Evolutionary conservation across 2,797 vertebrate species (phyloP), one percentile per base, ranked within the genome.

Genomic region (Spinibarbus caldwelli): DNA sequence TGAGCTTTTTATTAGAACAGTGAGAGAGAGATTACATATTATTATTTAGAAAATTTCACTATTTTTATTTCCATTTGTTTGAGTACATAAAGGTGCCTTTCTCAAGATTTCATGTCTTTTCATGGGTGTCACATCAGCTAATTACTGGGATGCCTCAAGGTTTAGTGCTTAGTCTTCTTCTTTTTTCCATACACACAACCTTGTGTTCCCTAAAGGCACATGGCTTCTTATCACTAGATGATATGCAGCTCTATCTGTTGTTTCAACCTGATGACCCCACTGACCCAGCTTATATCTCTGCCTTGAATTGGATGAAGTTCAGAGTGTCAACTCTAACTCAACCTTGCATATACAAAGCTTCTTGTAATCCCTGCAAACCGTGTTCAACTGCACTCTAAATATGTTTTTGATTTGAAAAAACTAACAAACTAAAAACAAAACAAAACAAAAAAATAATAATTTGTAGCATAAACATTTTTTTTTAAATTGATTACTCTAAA

Each of bases 301-400:
- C 26, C 26, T 73, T 8, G 17, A 8, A 19, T 31, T 73, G 26
- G 9, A 49, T 17, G 4, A 49, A 11, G 43, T 57, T 59, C 54
- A 59, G 15, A 73, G 45, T n/a, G 11, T 31, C 43, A 17, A 19
- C 17, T 73, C 15, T 9, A 47, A 29, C 43, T 73, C 26, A 73
- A 31, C 71, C 71, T 29, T 73, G 26, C 8, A 26, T 45, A 10
- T 7, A 75, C 5, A 21, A 29, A 34, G 72, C 19, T 76, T 4
- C 70, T 71, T 34, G 10, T 23, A 52, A 75, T 75, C 45, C 72
- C 72, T 75, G 45, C 45, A 75, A 75, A 75, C 29, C 4, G 10
- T 52, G 47, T 75, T 75, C 45, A 75, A 11, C 9, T 34, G 45
- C 26, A 34, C 29, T 49, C 19, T 52, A 75, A 62, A 62, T 29